Base-by-base conservation (phyloP, 2,888 invertebrate genomes). In the Drosophila silvestris region DNA sequence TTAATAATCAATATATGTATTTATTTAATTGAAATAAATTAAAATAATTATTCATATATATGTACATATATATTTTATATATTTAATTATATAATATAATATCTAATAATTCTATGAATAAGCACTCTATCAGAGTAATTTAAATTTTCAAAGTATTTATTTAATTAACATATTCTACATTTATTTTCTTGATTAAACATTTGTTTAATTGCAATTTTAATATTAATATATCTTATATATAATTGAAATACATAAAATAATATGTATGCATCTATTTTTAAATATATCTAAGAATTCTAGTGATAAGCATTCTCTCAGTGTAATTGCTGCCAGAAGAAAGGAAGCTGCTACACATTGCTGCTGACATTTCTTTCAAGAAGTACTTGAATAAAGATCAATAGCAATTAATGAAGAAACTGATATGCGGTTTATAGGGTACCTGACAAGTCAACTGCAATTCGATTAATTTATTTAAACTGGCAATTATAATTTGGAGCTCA, bases 401-500 rank as follows among this genome's bases (percentile, higher is more conserved):
- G 0, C 16, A 37, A 0, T 39, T 19, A 39, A 19, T 44, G 14
- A 7, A 7, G 7, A 22, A 22, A 1, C n/a, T 44, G 6, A 44
- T 1, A 6, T 1, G 0, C n/a, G n/a, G n/a, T 7, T 47, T 14
- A 14, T 22, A 47, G 47, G 47, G 47, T 22, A 47, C 7, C 14
- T 47, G n/a, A 7, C 22, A 7, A 4, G 7, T 22, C 14, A 7
- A 22, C 4, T 22, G 7, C n/a, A 22, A 0, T 47, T 47, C 2
- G 0, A 14, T 4, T 22, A 22, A 22, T 7, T 1, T 0, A 47
- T 22, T 47, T 47, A 14, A 22, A 0, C 3, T 22, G 0, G 0
- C 44, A 44, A 14, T 44, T 0, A 22, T 22, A 44, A 22, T 6
- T 22, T 14, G 6, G 6, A 44, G 44, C 44, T 22, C 7, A 6